A percentile compares a stretch with the other conserved stretches of the same genome.
phyloP scores from a whole-genome alignment of 2,113 vertebrate genomes.

The Passer montanus region DNA sequence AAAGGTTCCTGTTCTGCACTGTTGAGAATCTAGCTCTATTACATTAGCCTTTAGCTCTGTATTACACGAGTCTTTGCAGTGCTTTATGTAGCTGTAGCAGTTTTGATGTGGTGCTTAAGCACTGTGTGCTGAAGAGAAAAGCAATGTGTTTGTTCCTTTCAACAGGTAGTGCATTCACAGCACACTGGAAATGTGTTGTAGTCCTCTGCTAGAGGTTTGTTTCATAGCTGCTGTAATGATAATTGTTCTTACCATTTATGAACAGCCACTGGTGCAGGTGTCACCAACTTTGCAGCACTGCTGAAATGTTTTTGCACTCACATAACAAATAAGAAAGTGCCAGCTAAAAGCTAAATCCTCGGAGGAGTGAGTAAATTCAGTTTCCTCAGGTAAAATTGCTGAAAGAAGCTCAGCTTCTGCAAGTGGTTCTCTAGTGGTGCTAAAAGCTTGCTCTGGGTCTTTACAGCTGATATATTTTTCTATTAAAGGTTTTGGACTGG shows the following conservation, averaged over 20 bases:
- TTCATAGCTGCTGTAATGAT: not conserved
- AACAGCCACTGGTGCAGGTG: not conserved
- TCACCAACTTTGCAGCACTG: not conserved
- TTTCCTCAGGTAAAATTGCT: not conserved
- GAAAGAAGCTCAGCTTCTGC: not conserved
- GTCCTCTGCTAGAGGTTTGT: not conserved
- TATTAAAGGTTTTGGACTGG: not conserved
- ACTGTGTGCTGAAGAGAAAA: not conserved
- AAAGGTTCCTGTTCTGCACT: not conserved
- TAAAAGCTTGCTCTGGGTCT: not conserved
- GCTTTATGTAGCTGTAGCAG: not conserved
- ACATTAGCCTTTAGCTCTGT: not conserved
- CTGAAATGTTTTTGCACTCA: accelerated
- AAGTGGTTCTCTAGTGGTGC: not conserved
- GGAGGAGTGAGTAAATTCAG: not conserved
- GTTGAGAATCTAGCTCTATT: not conserved
- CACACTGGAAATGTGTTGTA: not conserved
- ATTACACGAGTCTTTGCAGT: not conserved
- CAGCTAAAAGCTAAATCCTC: not conserved
- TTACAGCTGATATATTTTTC: not conserved
- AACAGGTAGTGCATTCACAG: not conserved
- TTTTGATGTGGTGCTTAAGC: not conserved
- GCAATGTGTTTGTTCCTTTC: not conserved
- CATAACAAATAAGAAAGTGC: not conserved
- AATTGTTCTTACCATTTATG: not conserved